phyloP scores from a whole-genome alignment of 2,888 invertebrate species.

The Drosophila borborema region DNA sequence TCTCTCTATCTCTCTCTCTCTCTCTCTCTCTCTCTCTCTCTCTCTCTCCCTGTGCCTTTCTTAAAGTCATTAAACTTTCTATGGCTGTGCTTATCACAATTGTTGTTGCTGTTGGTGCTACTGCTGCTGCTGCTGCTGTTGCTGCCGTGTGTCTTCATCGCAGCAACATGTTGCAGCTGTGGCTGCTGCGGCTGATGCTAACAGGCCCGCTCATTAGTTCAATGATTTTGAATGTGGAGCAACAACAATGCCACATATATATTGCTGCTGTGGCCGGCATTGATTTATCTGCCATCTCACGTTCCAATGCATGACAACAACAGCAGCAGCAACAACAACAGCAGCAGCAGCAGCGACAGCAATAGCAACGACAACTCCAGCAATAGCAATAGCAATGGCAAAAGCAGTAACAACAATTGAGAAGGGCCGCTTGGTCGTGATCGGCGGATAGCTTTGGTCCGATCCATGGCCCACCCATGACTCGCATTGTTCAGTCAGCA shows the following conservation, averaged over 20 bases:
- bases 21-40: background rate
- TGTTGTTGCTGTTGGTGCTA: slow-evolving; percentile 37
- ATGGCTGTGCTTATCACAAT: slow-evolving; percentile 64
- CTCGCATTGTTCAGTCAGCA: slow-evolving; percentile 59
- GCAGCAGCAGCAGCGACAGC: slow-evolving; percentile 8
- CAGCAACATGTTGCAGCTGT: slow-evolving; percentile 44
- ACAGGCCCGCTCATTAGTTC: slow-evolving; percentile 68
- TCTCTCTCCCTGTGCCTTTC: slow-evolving; percentile 13
- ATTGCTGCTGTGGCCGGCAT: slow-evolving; percentile 54
- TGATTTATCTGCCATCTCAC: slow-evolving; percentile 79
- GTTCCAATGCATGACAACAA: slow-evolving; percentile 56
- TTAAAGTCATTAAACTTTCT: slow-evolving; percentile 71
- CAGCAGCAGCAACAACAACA: slow-evolving; percentile 16
- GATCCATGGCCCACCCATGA: slow-evolving; percentile 66
- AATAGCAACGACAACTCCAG: background rate
- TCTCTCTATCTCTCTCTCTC: too few relatives aligned
- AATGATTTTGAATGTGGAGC: slow-evolving; percentile 68
- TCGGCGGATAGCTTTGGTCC: slow-evolving; percentile 51
- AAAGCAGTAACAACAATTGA: slow-evolving; percentile 30
- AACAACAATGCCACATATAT: slow-evolving; percentile 61
- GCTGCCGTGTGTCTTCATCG: slow-evolving; percentile 27
- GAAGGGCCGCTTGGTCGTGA: slow-evolving; percentile 68
- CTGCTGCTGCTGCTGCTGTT: slow-evolving; percentile 29
- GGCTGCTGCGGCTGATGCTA: slow-evolving; percentile 35
- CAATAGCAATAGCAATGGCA: background rate